Evolutionary conservation across 2,797 vertebrate genomes (phyloP), one percentile per base, ranked within the genome.

Genomic region (Phoxinus dragarum): DNA sequence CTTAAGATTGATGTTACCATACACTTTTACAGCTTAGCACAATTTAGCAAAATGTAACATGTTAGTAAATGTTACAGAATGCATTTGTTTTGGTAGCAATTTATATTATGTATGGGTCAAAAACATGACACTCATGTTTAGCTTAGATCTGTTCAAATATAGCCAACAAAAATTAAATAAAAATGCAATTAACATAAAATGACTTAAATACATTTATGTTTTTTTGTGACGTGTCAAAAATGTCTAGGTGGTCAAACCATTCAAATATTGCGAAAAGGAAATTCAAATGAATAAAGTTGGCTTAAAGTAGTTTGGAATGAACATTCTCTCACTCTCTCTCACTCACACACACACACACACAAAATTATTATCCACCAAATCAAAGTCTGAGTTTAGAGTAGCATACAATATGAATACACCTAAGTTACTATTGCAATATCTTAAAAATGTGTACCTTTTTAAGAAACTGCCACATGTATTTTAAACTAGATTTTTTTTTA

Each of bases 1-100:
- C 44, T 81, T 40, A 47, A 81, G 47, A 59, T 56, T 4, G 27
- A 10, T 38, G 31, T 81, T 40, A 34, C 16, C 31, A 21, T 66
- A n/a, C 67, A 71, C 40, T 44, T 54, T 71, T 72, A 83, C 42
- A 68, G 17, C 52, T 31, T 31, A 5, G 61, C 47, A 47, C 27
- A 38, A n/a, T 31, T 76, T 27, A 38, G 36, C 52, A 56, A 49
- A 17, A 47, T 82, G 71, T 74, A 52, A 80, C 31, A 80, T 47
- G 12, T 9, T 73, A 74, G 8, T 66, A 74, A 64, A 82, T 74
- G 56, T 59, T 23, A 78, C 44, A 21, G 44, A 76, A 54, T 54
- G 16, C 72, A 54, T 36, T 38, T n/a, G 21, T 76, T 67, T 67
- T 44, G 12, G 8, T 56, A 34, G 36, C n/a, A 12, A 47, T 69